Conservation (phyloP, 2,888 invertebrate species). For the Bombylius major region DNA sequence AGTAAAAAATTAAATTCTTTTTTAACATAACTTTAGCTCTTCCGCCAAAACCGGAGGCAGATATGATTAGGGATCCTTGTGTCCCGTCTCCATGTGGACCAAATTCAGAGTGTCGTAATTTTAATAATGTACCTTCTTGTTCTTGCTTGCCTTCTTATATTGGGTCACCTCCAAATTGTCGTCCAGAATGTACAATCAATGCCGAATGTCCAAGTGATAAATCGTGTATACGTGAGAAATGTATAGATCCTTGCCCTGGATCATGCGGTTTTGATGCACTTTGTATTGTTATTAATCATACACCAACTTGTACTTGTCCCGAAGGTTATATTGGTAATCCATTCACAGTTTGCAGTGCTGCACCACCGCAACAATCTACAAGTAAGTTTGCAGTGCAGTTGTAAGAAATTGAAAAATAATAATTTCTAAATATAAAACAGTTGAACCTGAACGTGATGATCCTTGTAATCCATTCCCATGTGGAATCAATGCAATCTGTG, state of each 20-base stretch:
- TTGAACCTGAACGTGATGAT: slow-evolving; percentile 19
- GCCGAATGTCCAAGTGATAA: slow-evolving; percentile 56
- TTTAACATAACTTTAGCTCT: slow-evolving; percentile 32
- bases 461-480: slow-evolving; percentile 69
- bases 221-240: slow-evolving; percentile 62
- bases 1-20: slow-evolving; percentile 32
- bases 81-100: slow-evolving; percentile 58
- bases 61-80: slow-evolving; percentile 43
- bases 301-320: slow-evolving; percentile 53
- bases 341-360: slow-evolving; percentile 37
- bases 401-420: not conserved
- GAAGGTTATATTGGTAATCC: slow-evolving; percentile 46
- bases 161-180: slow-evolving; percentile 59
- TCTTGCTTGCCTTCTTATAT: slow-evolving; percentile 51
- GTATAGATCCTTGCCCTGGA: slow-evolving; percentile 59
- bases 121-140: slow-evolving; percentile 50
- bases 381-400: slow-evolving; percentile 29
- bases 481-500: slow-evolving; percentile 57
- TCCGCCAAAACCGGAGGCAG: slow-evolving; percentile 6
- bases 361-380: slow-evolving; percentile 19
- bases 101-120: slow-evolving; percentile 48
- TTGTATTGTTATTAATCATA: slow-evolving; percentile 54
- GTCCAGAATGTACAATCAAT: slow-evolving; percentile 59
- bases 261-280: slow-evolving; percentile 53
- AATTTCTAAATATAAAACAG: not conserved